Base-by-base conservation (phyloP, 2,113 vertebrate genomes). In the Dipodomys stephensi region DNA sequence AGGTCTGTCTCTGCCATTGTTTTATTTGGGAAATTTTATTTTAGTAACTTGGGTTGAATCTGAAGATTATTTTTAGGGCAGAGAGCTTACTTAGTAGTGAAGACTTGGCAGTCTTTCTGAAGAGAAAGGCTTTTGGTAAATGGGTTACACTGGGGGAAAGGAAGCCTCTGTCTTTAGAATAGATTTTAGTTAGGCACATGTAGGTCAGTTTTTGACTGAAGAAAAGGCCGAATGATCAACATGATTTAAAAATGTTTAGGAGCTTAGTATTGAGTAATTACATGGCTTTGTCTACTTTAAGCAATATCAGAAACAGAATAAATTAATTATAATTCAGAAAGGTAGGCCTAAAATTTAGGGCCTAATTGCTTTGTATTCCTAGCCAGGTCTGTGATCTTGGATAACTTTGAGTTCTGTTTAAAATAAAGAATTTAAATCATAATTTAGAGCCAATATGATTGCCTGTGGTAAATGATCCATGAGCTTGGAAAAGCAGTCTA, bases 1-100 rank as follows among this genome's bases (percentile, higher is more conserved):
- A 94, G 78, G 88, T 77, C 78, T 97, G 67, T 89, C 67, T 77
- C 44, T 93, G 82, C n/a, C 76, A 81, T 96, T 96, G 92, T 97
- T 95, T 96, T 82, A 84, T 96, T 96, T 97, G 13, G 87, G 35
- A 83, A 32, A 28, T 78, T 92, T 35, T 95, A 35, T 93, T 90
- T 67, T 87, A 87, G 95, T 88, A 93, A 81, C 16, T 80, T 96
- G 49, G 87, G 60, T 94, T 97, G 73, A 87, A 77, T 94, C 91
- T 89, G 53, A 89, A 88, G 67, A 86, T 91, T 91, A 95, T 80
- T 83, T 93, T 94, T 95, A 95, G 74, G 11, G 60, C 35, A 78
- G 85, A 76, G 80, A 76, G 69, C 89, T 96, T 93, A 95, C 57
- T 96, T 90, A 93, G 71, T 83, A 65, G 87, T 88, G 74, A 94